Evolutionary conservation across 2,888 invertebrate genomes (phyloP).

Genomic region (Melolontha melolontha): DNA sequence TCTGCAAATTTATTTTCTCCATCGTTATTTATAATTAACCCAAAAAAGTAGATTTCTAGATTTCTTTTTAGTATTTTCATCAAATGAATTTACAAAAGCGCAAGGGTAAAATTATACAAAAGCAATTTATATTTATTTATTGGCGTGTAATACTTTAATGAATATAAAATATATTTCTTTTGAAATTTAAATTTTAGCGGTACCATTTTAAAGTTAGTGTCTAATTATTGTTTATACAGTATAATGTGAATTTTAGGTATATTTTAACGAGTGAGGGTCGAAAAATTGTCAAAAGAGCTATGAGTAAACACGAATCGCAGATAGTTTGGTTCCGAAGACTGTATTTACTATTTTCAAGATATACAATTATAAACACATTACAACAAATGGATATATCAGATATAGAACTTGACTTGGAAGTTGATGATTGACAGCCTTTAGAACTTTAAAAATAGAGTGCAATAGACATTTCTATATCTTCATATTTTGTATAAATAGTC

Average conservation of each 20-base stretch:
- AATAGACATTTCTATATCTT: not conserved
- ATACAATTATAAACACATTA: slow-evolving; percentile 90
- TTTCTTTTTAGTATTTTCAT: slow-evolving; percentile 9
- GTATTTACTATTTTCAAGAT: slow-evolving; percentile 90
- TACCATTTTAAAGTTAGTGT: too few species aligned
- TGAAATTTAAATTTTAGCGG: too few species aligned
- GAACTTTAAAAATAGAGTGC: not conserved
- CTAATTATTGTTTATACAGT: too few species aligned
- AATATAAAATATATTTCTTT: too few species aligned
- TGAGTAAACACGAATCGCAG: slow-evolving; percentile 91
- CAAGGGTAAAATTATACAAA: too few species aligned
- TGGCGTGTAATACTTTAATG: too few species aligned
- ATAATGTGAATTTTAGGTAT: slow-evolving; percentile 67
- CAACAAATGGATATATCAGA: slow-evolving; percentile 80
- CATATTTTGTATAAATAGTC: slow-evolving; percentile 11
- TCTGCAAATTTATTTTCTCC: too few species aligned
- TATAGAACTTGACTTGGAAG: slow-evolving; percentile 81
- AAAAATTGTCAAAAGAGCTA: slow-evolving; percentile 76
- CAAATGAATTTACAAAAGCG: too few species aligned
- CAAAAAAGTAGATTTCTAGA: too few species aligned
- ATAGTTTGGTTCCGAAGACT: slow-evolving; percentile 94
- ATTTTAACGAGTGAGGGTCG: slow-evolving; percentile 75
- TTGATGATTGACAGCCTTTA: slow-evolving; percentile 67
- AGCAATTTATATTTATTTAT: too few species aligned
- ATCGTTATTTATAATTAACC: too few species aligned